These are phyloP conservation scores for Xenopus laevis DNA, from an alignment of 2,113 vertebrate species.

Conservation along the genomic window DNA sequence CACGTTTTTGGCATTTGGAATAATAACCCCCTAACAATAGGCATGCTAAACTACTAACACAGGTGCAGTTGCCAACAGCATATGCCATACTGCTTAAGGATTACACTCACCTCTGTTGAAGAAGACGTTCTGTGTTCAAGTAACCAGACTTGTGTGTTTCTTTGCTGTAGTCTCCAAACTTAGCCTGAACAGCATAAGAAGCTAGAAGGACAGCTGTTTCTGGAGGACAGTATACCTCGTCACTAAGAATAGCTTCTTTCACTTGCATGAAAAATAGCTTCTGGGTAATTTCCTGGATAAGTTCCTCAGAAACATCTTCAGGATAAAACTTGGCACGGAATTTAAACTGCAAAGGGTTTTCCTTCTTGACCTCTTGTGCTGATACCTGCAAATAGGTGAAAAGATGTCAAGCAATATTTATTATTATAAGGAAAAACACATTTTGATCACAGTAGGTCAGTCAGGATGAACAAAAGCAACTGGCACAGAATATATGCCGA, in stretches of 20 bases:
- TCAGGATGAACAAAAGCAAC: too few relatives aligned
- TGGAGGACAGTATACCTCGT: constrained; percentile 92
- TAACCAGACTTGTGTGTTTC: constrained; percentile 82
- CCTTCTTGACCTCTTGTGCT: constrained; percentile 88
- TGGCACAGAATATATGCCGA: neutral
- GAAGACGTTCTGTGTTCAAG: constrained; percentile 80
- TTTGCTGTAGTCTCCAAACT: constrained; percentile 88
- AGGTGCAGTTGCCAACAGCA: too few relatives aligned
- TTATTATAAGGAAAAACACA: neutral
- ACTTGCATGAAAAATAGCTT: constrained; percentile 96
- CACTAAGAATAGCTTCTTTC: constrained; percentile 86
- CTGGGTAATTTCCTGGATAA: constrained; percentile 94
- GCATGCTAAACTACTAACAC: too few relatives aligned
- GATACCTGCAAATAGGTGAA: constrained; percentile 69
- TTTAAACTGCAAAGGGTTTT: constrained; percentile 89
- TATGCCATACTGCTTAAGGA: neutral
- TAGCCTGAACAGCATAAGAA: constrained; percentile 92
- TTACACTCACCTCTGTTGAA: constrained; percentile 83
- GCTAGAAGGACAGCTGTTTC: constrained; percentile 93
- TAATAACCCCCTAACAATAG: too few relatives aligned
- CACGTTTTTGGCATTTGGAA: too few relatives aligned
- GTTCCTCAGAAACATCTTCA: constrained; percentile 87
- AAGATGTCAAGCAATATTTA: neutral
- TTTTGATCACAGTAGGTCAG: too few relatives aligned
- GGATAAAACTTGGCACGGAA: constrained; percentile 94